Conservation (phyloP, 2,113 vertebrate species). For the Pelusios castaneus region DNA sequence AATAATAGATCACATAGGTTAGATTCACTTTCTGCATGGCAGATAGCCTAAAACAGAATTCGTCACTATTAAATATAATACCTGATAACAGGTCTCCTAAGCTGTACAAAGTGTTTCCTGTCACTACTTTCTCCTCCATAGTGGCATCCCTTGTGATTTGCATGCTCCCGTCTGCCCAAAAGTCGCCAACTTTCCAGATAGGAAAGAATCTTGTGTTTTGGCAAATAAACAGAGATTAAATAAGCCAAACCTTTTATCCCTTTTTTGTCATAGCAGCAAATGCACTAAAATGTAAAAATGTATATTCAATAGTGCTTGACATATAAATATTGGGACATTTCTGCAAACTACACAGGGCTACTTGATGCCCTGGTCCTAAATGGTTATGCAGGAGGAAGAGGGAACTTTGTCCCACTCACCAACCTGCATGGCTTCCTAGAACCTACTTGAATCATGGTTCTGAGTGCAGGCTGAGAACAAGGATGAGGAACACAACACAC, state of each 20-base stretch:
- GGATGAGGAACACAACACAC: not conserved
- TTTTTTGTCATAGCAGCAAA: conserved; percentile 10
- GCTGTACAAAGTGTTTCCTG: not conserved
- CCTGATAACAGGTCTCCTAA: conserved; percentile 11
- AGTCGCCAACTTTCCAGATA: not conserved
- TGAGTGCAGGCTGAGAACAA: not conserved
- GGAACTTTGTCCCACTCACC: not conserved
- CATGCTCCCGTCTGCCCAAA: not conserved
- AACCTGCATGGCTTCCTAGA: not conserved
- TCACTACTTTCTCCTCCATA: conserved; percentile 10
- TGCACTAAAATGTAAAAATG: conserved; percentile 12
- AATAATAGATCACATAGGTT: conserved; percentile 8
- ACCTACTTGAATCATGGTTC: not conserved
- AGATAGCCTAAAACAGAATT: conserved; percentile 17
- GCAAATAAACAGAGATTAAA: not conserved
- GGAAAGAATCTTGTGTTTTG: conserved; percentile 25
- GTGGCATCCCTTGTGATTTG: conserved; percentile 20
- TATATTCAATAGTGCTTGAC: not conserved
- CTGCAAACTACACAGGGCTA: not conserved
- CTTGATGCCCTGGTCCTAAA: not conserved
- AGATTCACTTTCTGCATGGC: not conserved
- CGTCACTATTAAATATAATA: conserved; percentile 42
- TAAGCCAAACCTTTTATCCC: rapidly evolving
- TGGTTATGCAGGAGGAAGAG: not conserved
- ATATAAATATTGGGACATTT: not conserved